Evolutionary conservation across 2,888 invertebrate species (phyloP).

Genomic region (Monoplex corrugatus): DNA sequence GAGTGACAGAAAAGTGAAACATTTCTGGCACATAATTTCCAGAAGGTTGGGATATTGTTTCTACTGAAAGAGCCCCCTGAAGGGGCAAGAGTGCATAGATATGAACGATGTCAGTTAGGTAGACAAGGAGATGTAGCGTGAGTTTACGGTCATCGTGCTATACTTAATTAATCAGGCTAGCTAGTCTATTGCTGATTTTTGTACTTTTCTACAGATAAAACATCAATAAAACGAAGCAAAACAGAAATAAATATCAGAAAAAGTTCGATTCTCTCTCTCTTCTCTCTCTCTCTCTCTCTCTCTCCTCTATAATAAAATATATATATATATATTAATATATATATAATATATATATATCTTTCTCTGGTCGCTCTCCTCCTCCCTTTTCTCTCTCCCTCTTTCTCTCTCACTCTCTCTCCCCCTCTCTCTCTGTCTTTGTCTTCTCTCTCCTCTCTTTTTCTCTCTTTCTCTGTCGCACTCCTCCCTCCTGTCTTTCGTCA

Average conservation of each 20-base stretch:
- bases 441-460: not conserved
- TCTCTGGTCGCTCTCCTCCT: not conserved
- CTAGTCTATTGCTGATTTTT: too few species aligned
- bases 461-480: not conserved
- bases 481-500: constrained; percentile 15
- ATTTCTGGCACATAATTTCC: too few species aligned
- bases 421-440: not conserved
- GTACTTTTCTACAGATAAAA: not conserved
- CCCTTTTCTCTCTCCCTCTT: not conserved
- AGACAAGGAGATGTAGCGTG: too few species aligned
- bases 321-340: not conserved
- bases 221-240: not conserved
- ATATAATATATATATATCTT: not conserved
- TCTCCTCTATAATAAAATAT: not conserved
- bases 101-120: too few species aligned
- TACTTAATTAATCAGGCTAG: too few species aligned
- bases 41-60: too few species aligned
- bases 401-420: not conserved
- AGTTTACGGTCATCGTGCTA: too few species aligned
- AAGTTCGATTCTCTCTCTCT: not conserved
- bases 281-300: not conserved
- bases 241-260: too few species aligned
- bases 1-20: too few species aligned
- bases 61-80: too few species aligned
- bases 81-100: too few species aligned